Percentiles rank a stretch among this genome's conserved stretches.
phyloP scores from a whole-genome alignment of 2,113 vertebrate species.

The Alosa alosa region DNA sequence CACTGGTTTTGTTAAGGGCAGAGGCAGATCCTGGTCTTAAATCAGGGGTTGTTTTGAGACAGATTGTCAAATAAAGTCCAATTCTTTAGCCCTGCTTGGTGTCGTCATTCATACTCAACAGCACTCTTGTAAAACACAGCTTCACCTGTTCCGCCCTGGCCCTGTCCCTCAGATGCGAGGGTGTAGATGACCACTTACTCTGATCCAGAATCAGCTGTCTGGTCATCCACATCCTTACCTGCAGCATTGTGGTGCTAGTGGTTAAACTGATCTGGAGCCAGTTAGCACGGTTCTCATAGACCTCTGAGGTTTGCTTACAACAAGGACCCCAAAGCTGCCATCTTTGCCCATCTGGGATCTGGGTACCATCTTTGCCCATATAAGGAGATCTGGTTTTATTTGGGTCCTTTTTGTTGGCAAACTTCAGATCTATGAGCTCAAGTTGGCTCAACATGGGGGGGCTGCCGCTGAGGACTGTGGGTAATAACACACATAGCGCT shows the following conservation, averaged over 20 bases:
- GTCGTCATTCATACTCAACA: not conserved
- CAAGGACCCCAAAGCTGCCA: too few species aligned
- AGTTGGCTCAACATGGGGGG: too few species aligned
- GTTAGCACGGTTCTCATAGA: too few species aligned
- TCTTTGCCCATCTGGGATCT: too few species aligned
- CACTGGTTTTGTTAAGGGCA: not conserved
- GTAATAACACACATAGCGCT: not conserved
- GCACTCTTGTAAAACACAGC: not conserved
- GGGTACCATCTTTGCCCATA: too few species aligned
- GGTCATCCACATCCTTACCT: not conserved
- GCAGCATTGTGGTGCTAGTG: too few species aligned
- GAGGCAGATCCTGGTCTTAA: not conserved
- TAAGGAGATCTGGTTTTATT: too few species aligned
- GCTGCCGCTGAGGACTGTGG: not conserved
- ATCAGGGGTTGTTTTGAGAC: not conserved
- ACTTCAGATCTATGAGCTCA: too few species aligned
- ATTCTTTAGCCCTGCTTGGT: not conserved
- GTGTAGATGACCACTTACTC: not conserved
- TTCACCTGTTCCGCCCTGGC: not conserved
- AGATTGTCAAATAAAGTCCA: constrained; percentile 1
- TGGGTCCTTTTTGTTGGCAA: too few species aligned
- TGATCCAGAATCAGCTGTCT: not conserved
- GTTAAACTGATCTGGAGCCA: too few species aligned
- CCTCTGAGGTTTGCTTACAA: too few species aligned
- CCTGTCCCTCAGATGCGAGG: not conserved